Percentiles rank a stretch among this genome's conserved stretches.
These are phyloP conservation scores for Aplocera efformata DNA, from an alignment of 2,888 invertebrate genomes.

Conservation along the genomic window DNA sequence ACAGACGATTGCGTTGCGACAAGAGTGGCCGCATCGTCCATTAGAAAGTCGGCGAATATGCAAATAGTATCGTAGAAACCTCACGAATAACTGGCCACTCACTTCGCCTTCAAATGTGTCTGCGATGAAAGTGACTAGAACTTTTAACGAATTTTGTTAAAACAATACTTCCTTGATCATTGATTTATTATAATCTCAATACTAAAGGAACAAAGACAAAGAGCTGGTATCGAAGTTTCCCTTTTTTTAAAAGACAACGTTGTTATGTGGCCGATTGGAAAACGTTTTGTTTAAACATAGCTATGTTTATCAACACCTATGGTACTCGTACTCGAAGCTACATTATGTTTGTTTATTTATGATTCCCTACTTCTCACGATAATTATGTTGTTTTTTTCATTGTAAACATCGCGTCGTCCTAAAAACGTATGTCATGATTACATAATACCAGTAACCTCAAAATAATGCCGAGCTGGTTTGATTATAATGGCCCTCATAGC, in stretches of 20 bases:
- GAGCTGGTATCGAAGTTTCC: constrained; percentile 24
- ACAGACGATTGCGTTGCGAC: constrained; percentile 77
- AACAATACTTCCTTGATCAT: constrained; percentile 61
- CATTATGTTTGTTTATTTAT: constrained; percentile 54
- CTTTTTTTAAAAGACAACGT: constrained; percentile 34
- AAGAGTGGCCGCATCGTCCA: constrained; percentile 77
- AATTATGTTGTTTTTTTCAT: constrained; percentile 24
- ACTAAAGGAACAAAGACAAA: constrained; percentile 19
- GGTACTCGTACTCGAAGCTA: constrained; percentile 41
- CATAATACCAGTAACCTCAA: not conserved
- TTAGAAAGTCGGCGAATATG: constrained; percentile 81
- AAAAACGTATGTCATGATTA: not conserved
- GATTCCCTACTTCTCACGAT: constrained; percentile 46
- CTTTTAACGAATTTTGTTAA: constrained; percentile 75
- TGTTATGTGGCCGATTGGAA: constrained; percentile 43
- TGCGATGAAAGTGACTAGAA: constrained; percentile 78
- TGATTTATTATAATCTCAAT: constrained; percentile 39
- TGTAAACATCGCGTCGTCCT: constrained; percentile 5
- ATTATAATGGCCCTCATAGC: not conserved
- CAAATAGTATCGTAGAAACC: constrained; percentile 81
- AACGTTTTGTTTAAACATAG: constrained; percentile 50
- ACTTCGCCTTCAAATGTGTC: constrained; percentile 76
- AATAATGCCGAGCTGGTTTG: not conserved
- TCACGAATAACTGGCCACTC: constrained; percentile 80
- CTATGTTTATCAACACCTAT: constrained; percentile 58